These are phyloP conservation scores for Sceliomorpha sp. DNA, from an alignment of 2,888 invertebrate species.

Conservation along the genomic window DNA sequence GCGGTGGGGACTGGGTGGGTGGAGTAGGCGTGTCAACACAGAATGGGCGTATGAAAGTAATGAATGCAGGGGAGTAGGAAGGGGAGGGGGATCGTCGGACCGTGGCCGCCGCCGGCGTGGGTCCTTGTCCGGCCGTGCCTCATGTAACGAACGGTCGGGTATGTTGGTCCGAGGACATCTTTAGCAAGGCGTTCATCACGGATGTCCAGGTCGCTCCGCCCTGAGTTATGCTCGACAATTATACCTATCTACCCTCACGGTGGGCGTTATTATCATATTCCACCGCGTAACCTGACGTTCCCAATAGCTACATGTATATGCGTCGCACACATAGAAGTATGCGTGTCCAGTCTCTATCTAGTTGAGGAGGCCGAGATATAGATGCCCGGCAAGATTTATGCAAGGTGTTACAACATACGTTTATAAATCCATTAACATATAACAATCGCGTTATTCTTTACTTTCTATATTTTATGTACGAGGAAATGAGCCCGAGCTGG, in stretches of 20 bases:
- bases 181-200: constrained; percentile 75
- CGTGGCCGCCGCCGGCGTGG: too few relatives aligned
- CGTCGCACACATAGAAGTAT: constrained; percentile 31
- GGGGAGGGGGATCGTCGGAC: too few relatives aligned
- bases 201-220: constrained; percentile 72
- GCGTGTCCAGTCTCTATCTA: constrained; percentile 41
- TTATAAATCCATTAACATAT: constrained; percentile 15
- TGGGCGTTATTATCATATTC: constrained; percentile 77
- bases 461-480: too few relatives aligned
- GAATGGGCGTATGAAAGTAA: too few relatives aligned
- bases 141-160: constrained; percentile 55
- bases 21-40: too few relatives aligned
- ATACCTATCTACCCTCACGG: constrained; percentile 72
- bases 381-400: constrained; percentile 30
- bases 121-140: too few relatives aligned
- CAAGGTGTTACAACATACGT: constrained; percentile 21
- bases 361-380: constrained; percentile 17
- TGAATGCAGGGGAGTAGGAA: too few relatives aligned
- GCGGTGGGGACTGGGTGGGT: too few relatives aligned
- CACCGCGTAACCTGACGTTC: constrained; percentile 56
- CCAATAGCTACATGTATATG: constrained; percentile 39
- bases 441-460: constrained; percentile 14
- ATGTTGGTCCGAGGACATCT: constrained; percentile 65
- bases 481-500: too few relatives aligned
- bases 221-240: constrained; percentile 78